Conservation (phyloP, 2,797 vertebrate species). For the Xenopus petersii region DNA sequence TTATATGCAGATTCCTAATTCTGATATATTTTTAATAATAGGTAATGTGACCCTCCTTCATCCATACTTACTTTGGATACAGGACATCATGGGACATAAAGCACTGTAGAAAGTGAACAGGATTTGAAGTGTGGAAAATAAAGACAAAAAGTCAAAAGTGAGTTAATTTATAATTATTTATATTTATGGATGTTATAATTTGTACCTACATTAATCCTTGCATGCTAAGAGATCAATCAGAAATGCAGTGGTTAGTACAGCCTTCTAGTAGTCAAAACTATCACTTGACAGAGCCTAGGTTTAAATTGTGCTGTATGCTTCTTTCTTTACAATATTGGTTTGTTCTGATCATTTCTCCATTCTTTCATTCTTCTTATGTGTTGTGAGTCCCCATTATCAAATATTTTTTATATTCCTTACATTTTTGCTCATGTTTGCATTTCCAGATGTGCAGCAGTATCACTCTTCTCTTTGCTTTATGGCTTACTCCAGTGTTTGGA, state of each 20-base stretch:
- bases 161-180: not conserved
- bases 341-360: not conserved
- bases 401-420: not conserved
- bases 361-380: not conserved
- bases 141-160: slow-evolving; percentile 9
- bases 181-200: no score
- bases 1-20: not conserved
- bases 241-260: no score
- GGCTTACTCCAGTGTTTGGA: slow-evolving; percentile 29
- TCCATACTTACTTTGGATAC: not conserved
- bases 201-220: no score
- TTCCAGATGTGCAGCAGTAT: slow-evolving; percentile 23
- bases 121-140: not conserved
- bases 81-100: slow-evolving; percentile 16
- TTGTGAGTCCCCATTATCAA: no score
- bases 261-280: no score
- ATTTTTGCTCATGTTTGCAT: not conserved
- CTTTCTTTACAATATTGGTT: not conserved
- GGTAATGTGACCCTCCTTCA: slow-evolving; percentile 8
- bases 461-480: slow-evolving; percentile 19
- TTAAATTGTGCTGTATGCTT: no score
- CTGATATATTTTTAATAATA: not conserved
- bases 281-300: no score
- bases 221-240: no score
- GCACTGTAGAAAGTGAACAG: not conserved